Percentiles rank a stretch among this genome's conserved stretches.
These are phyloP conservation scores for Benitochromis conjunctus DNA, from an alignment of 2,113 vertebrate genomes.

Conservation along the genomic window DNA sequence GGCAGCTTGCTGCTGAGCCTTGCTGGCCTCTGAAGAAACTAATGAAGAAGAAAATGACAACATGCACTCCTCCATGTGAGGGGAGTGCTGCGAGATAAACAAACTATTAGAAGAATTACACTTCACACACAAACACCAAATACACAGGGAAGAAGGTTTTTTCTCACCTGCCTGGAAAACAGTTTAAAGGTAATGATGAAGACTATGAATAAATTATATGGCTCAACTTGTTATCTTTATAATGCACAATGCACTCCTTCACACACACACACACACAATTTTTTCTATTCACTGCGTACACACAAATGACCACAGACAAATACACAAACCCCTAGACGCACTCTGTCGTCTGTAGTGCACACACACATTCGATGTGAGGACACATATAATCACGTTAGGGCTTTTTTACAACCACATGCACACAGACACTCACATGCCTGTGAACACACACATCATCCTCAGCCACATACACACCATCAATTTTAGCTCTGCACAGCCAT, in stretches of 20 bases:
- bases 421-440: background rate
- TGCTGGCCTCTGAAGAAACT: background rate
- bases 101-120: background rate
- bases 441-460: background rate
- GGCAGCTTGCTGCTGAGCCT: background rate
- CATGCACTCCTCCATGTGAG: background rate
- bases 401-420: background rate
- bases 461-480: background rate
- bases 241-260: background rate
- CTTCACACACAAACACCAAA: background rate
- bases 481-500: background rate
- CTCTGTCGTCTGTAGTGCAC: background rate
- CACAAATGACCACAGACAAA: background rate
- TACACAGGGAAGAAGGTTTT: background rate
- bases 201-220: background rate
- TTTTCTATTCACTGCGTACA: background rate
- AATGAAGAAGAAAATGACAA: constrained; percentile 48
- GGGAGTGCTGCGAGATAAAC: background rate
- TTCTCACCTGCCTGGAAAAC: background rate
- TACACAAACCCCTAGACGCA: background rate
- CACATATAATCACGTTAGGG: background rate
- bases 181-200: background rate
- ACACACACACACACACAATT: background rate
- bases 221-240: constrained; percentile 3
- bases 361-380: no score